phyloP scores from a whole-genome alignment of 2,888 invertebrate genomes.

The Euplagia quadripunctaria region DNA sequence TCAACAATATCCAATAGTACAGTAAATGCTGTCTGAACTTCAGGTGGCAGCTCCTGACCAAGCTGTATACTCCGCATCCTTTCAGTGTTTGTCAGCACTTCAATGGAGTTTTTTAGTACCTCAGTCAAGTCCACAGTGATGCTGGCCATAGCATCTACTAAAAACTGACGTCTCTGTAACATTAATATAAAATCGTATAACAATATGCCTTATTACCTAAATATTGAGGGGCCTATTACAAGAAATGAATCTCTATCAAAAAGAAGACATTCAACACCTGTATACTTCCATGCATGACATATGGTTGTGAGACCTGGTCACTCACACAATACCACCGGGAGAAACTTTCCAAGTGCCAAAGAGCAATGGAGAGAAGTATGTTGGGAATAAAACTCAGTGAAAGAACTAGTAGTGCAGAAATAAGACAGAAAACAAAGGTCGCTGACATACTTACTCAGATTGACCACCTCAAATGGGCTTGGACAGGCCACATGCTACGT shows the following conservation, averaged over 20 bases:
- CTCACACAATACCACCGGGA: too few relatives aligned
- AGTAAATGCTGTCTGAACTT: conserved; percentile 89
- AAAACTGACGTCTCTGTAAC: conserved; percentile 90
- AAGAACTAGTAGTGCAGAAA: too few relatives aligned
- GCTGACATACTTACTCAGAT: too few relatives aligned
- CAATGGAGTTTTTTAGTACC: conserved; percentile 89
- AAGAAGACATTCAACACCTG: too few relatives aligned
- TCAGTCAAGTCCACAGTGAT: conserved; percentile 91
- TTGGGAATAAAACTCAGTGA: too few relatives aligned
- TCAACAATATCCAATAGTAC: conserved; percentile 90
- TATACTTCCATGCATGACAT: too few relatives aligned
- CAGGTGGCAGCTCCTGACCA: conserved; percentile 84
- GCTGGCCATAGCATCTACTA: conserved; percentile 90
- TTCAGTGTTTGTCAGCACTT: conserved; percentile 84
- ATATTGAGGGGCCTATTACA: neutral
- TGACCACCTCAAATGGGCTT: too few relatives aligned
- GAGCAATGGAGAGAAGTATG: too few relatives aligned
- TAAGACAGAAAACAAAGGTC: too few relatives aligned
- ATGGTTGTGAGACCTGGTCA: too few relatives aligned
- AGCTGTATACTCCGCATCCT: conserved; percentile 73
- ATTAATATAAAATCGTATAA: neutral
- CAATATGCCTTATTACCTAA: neutral
- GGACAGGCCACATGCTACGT: too few relatives aligned
- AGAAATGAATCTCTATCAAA: neutral
- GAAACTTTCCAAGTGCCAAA: too few relatives aligned